Base-by-base conservation (phyloP, 2,113 vertebrate genomes). In the Albula glossodonta region DNA sequence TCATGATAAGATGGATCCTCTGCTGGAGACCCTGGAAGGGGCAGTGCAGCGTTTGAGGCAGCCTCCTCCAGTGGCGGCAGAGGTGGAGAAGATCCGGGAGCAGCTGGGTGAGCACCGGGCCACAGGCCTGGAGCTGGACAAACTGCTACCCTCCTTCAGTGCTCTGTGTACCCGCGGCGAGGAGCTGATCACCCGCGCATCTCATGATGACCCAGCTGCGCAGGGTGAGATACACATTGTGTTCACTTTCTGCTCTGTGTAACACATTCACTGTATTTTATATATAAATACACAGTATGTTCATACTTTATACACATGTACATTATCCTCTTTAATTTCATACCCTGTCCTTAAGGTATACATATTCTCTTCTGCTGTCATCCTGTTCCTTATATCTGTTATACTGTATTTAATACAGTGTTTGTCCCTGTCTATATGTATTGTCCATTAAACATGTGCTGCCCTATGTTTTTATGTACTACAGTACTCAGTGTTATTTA, bases 81-180 rank as follows among this genome's bases (percentile, higher is more conserved):
- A 99, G 94, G 98, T 99, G 5, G 98, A 99, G 0, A 99, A 99
- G 95, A 99, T 99, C 94, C 94, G 98, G 51, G 98, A 99, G 91
- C 98, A 99, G 93, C 96, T 99, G 92, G 93, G 94, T 0, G 98
- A 99, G 80, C 99, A 99, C 89, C 97, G 98, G 13, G 95, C 94
- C 2, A 93, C 97, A 60, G 94, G 96, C 0, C 90, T 99, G 94
- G 98, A 99, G 93, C 96, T 99, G 90, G 98, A 99, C 93, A 99
- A 99, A 85, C 97, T 99, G 90, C 96, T 99, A 91, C 98, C 98
- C 0, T 98, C 98, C 87, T 99, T 99, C 49, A 97, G 97, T 19
- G 97, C 97, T 0, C 96, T 99, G 51, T 98, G 96, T 52, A 92
- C 93, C 90, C 97, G 98, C 0, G 98, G 98, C 41, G 98, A 99